Conservation (phyloP, 2,888 invertebrate genomes). For the Anthrax anthrax region DNA sequence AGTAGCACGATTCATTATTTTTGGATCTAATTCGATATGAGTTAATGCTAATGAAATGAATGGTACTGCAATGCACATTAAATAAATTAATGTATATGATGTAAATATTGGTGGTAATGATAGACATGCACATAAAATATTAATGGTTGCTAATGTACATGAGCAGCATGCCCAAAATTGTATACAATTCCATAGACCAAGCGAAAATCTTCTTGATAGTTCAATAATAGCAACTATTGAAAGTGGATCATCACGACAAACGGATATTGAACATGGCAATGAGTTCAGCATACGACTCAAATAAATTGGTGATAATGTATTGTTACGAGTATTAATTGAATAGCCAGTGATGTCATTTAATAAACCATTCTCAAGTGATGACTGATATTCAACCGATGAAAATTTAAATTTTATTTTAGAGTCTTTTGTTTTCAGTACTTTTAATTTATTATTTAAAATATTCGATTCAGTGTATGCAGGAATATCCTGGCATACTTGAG, state of each 20-base stretch:
- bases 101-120: conserved; percentile 60
- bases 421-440: conserved; percentile 7
- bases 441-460: conserved; percentile 27
- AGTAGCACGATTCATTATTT: conserved; percentile 74
- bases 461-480: conserved; percentile 32
- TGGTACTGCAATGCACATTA: conserved; percentile 57
- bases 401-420: conserved; percentile 1
- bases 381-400: not conserved
- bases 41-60: conserved; percentile 66
- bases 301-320: conserved; percentile 54
- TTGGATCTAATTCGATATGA: conserved; percentile 61
- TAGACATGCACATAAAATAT: conserved; percentile 44
- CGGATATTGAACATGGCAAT: conserved; percentile 73
- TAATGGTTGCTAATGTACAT: conserved; percentile 38
- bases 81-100: conserved; percentile 57
- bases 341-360: not conserved
- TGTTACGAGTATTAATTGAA: conserved; percentile 27
- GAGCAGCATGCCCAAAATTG: conserved; percentile 35
- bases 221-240: conserved; percentile 33
- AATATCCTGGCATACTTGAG: conserved; percentile 46
- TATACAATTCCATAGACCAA: conserved; percentile 35
- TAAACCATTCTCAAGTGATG: conserved; percentile 4
- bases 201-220: conserved; percentile 31
- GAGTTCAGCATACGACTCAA: conserved; percentile 72
- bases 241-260: conserved; percentile 39